Conservation (phyloP, 2,888 invertebrate species). For the Arrhopalites spinosus region DNA sequence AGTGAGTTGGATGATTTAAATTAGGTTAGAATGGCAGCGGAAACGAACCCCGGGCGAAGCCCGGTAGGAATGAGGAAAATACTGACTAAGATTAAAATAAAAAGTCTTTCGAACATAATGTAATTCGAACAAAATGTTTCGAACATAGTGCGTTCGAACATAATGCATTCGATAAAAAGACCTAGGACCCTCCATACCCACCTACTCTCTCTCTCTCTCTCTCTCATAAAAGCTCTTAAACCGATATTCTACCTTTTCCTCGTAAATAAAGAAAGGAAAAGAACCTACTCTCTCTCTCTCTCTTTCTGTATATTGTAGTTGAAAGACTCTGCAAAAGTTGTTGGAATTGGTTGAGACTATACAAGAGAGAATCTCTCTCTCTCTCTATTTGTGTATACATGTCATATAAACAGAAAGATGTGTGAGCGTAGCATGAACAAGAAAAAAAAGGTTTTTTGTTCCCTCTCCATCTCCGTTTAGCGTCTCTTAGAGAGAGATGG, state of each 20-base stretch:
- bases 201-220: neutral
- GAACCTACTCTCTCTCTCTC: neutral
- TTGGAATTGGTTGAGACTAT: neutral
- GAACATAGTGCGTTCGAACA: no score
- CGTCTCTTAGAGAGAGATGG: conserved; percentile 18
- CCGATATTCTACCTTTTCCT: conserved; percentile 26
- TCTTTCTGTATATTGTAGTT: neutral
- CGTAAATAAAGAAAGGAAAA: conserved; percentile 16
- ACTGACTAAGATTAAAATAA: no score
- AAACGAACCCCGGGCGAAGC: no score
- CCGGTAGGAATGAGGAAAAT: no score
- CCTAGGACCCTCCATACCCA: neutral
- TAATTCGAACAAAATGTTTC: no score
- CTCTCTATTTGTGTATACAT: neutral
- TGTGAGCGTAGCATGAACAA: no score
- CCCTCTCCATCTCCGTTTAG: neutral
- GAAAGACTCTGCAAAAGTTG: neutral
- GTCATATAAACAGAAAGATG: neutral
- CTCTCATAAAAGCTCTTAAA: conserved; percentile 28
- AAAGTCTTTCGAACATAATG: no score
- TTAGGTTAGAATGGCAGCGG: no score
- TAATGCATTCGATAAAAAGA: neutral
- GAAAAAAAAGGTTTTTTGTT: neutral
- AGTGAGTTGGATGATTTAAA: no score
- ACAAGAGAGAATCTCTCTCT: neutral